Evolutionary conservation across 2,888 invertebrate species (phyloP).

Genomic region (Linnaemya vulpina): DNA sequence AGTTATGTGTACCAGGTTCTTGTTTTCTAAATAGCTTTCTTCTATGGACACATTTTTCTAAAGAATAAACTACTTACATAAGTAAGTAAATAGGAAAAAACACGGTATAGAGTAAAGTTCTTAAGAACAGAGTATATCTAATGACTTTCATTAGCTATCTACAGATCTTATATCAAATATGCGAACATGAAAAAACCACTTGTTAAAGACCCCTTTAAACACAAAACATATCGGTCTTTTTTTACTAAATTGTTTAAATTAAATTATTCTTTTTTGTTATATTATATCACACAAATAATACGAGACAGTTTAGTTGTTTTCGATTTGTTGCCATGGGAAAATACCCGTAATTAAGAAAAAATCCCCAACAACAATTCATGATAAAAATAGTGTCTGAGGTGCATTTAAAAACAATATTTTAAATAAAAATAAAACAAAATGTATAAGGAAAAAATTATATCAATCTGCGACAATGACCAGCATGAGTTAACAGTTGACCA

Average conservation of each 20-base stretch:
- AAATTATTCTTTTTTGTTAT: neutral
- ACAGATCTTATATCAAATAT: too few relatives aligned
- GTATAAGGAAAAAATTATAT: neutral
- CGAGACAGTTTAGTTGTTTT: conserved; percentile 22
- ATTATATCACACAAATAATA: conserved; percentile 36
- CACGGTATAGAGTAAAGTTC: too few relatives aligned
- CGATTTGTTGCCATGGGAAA: conserved; percentile 51
- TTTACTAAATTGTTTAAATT: conserved; percentile 6
- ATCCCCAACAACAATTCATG: conserved; percentile 11
- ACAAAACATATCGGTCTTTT: conserved; percentile 15
- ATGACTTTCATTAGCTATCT: too few relatives aligned
- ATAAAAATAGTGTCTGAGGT: conserved; percentile 39
- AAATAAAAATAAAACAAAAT: conserved; percentile 39
- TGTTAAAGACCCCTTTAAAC: neutral
- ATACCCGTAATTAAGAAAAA: conserved; percentile 17
- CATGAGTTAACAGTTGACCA: conserved; percentile 20
- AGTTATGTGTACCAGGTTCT: too few relatives aligned
- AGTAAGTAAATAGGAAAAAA: too few relatives aligned
- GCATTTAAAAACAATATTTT: conserved; percentile 44
- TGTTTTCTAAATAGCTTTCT: neutral
- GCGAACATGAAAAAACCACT: neutral
- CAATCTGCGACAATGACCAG: conserved; percentile 31
- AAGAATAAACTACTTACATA: too few relatives aligned
- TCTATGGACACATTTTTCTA: neutral
- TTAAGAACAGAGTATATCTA: too few relatives aligned